These are phyloP conservation scores for Rhipidura dahli DNA, from an alignment of 2,113 vertebrate species.

Conservation along the genomic window DNA sequence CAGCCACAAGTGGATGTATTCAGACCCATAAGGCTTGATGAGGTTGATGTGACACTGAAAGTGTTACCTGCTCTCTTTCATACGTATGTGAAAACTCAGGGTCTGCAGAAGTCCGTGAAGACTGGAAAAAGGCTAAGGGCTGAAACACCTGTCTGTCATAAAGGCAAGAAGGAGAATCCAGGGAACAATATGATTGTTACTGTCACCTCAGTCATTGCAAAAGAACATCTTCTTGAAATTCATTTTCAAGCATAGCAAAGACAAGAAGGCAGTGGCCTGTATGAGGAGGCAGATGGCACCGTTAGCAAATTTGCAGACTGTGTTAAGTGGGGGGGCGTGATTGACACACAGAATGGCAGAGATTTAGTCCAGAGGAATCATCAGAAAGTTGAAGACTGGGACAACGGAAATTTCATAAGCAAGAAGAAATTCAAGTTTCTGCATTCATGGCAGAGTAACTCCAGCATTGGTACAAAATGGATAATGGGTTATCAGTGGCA, in stretches of 20 bases:
- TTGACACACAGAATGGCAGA: slow-evolving; percentile 42
- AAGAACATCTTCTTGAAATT: slow-evolving; percentile 52
- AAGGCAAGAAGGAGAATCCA: not conserved
- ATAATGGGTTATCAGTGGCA: not conserved
- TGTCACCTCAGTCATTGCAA: slow-evolving; percentile 44
- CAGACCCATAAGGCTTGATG: not conserved
- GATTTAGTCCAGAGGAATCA: slow-evolving; percentile 54
- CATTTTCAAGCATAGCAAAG: slow-evolving; percentile 14
- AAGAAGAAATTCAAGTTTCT: not conserved
- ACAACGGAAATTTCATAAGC: not conserved
- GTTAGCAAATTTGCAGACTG: slow-evolving; percentile 60
- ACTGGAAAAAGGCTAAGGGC: not conserved
- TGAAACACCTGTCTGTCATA: not conserved
- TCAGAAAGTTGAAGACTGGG: not conserved
- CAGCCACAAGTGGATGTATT: not conserved
- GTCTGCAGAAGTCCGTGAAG: not conserved
- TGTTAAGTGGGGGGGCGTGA: slow-evolving; percentile 50
- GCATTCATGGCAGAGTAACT: not conserved
- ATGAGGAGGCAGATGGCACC: slow-evolving; percentile 57
- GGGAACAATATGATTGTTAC: not conserved
- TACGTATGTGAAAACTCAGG: not conserved
- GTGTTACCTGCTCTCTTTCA: not conserved
- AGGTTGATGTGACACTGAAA: not conserved
- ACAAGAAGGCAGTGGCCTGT: slow-evolving; percentile 44
- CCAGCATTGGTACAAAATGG: not conserved